These are phyloP conservation scores for Dendrolimus houi DNA, from an alignment of 2,888 invertebrate genomes.

Conservation along the genomic window DNA sequence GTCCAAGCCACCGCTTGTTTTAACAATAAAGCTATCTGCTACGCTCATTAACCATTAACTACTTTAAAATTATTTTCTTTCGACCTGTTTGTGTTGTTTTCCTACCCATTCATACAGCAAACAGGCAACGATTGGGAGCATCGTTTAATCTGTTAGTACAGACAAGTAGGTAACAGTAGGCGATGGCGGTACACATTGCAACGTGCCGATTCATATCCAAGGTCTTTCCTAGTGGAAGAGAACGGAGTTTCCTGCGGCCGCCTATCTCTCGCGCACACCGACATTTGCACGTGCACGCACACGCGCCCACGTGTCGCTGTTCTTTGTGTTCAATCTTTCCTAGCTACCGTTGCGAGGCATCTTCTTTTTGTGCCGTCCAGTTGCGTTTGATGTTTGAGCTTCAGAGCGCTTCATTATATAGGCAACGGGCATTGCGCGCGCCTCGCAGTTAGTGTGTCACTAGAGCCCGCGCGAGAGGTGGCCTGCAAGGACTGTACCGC, in stretches of 20 bases:
- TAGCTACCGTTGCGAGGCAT: slow-evolving; percentile 69
- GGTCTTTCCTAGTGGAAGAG: slow-evolving; percentile 78
- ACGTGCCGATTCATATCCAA: slow-evolving; percentile 74
- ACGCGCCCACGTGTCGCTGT: slow-evolving; percentile 64
- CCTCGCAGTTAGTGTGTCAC: slow-evolving; percentile 72
- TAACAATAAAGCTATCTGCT: slow-evolving; percentile 58
- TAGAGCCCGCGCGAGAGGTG: slow-evolving; percentile 71
- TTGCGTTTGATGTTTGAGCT: slow-evolving; percentile 62
- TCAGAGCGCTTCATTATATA: slow-evolving; percentile 70
- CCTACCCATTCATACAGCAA: slow-evolving; percentile 20
- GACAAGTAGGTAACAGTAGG: slow-evolving; percentile 67
- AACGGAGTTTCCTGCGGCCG: slow-evolving; percentile 77
- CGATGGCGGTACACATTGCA: slow-evolving; percentile 74
- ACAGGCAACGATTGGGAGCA: slow-evolving; percentile 35
- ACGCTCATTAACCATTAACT: slow-evolving; percentile 48
- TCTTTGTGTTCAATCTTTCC: slow-evolving; percentile 70
- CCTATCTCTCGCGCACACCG: slow-evolving; percentile 70
- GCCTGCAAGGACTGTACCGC: slow-evolving; percentile 71
- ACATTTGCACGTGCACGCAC: slow-evolving; percentile 65
- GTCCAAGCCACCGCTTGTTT: slow-evolving; percentile 46
- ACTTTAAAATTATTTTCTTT: slow-evolving; percentile 39
- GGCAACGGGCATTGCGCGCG: slow-evolving; percentile 68
- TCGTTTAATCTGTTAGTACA: slow-evolving; percentile 51
- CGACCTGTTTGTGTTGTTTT: slow-evolving; percentile 20
- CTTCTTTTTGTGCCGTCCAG: slow-evolving; percentile 69